Conservation (phyloP, 2,797 vertebrate species). For the Acanthornis magna region DNA sequence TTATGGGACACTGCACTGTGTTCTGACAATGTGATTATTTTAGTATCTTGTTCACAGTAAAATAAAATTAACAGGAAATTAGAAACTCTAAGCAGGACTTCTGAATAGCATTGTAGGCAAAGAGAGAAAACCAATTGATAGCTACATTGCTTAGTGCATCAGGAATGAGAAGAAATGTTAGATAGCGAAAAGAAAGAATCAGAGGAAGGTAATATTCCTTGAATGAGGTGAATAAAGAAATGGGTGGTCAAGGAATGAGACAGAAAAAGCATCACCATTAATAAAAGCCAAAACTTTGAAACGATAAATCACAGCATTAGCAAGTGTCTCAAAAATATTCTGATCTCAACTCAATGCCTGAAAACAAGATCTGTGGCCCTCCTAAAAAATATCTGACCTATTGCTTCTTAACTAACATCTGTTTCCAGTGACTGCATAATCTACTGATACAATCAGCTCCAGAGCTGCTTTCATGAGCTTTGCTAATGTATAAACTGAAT, state of each 20-base stretch:
- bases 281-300: not conserved
- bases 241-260: not conserved
- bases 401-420: not conserved
- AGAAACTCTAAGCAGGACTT: not conserved
- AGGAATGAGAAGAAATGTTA: not conserved
- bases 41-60: not conserved
- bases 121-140: not conserved
- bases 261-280: not conserved
- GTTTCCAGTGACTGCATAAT: not conserved
- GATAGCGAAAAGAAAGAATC: not conserved
- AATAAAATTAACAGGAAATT: not conserved
- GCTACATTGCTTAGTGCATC: not conserved
- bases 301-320: not conserved
- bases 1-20: not conserved
- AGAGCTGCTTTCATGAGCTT: not conserved
- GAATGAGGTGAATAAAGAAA: not conserved
- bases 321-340: not conserved
- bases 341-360: not conserved
- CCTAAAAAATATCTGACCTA: not conserved
- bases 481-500: not conserved
- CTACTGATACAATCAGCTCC: not conserved
- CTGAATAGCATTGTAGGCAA: not conserved
- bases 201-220: not conserved
- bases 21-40: not conserved
- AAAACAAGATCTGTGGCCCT: not conserved